A percentile compares a stretch with the other conserved stretches of the same genome.
Evolutionary conservation across 2,797 vertebrate species (phyloP).

Genomic region (Nasua narica): DNA sequence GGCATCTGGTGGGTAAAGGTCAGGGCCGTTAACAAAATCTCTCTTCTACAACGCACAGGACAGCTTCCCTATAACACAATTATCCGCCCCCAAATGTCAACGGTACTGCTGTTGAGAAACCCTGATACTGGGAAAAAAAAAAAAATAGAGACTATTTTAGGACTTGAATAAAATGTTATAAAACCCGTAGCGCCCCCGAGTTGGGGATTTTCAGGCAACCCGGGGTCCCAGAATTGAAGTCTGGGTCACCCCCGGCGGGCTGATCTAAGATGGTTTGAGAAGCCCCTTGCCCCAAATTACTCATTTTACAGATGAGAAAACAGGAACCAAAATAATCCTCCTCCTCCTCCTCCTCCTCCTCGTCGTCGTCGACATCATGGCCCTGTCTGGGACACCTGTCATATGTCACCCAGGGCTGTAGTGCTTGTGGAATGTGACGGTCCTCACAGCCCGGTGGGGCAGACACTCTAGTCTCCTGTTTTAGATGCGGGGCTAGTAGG

Average conservation of each 20-base stretch:
- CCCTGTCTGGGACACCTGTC: not conserved
- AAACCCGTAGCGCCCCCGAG: not conserved
- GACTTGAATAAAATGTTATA: not conserved
- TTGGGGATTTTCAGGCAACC: not conserved
- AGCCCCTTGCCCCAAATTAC: not conserved
- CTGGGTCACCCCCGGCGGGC: not conserved
- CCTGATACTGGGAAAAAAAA: fast-evolving
- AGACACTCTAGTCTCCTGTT: not conserved
- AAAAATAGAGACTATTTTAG: not conserved
- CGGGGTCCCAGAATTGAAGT: not conserved
- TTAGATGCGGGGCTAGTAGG: not conserved
- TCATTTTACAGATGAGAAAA: not conserved
- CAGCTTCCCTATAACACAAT: not conserved
- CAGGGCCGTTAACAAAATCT: not conserved
- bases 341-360: no score
- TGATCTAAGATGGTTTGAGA: not conserved
- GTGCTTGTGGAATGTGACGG: not conserved
- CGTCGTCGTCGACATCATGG: no score
- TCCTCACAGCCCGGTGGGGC: not conserved
- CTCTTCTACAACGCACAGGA: not conserved
- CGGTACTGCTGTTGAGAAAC: not conserved
- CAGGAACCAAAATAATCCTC: not conserved
- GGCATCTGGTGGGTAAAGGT: not conserved
- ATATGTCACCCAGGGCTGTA: no score
- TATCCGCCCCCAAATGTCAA: not conserved